Evolutionary conservation across 2,113 vertebrate species (phyloP), one percentile per base, ranked within the genome.

Genomic region (Hippocampus comes): DNA sequence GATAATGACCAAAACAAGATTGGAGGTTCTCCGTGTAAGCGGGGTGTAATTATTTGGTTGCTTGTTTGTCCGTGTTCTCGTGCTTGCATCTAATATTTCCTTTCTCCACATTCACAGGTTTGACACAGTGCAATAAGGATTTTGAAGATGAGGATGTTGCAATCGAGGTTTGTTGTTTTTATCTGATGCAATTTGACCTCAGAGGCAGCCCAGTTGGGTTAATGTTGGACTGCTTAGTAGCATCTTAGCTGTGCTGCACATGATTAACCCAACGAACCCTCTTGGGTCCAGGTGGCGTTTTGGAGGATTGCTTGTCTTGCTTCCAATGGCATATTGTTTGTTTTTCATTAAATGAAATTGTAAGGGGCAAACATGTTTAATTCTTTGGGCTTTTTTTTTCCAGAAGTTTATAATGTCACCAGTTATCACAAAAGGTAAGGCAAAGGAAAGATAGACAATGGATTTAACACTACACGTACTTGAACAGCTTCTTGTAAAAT

Each of bases 81-180:
- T 0, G 5, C 71, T 18, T 0, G 23, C 63, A 34, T 46, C 17
- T 46, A 14, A 1, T 41, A 21, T 14, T 61, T 63, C 46, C 2
- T 57, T 34, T 71, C 41, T 67, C 38, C 34, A n/a, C 42, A 42
- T 15, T n/a, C 6, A 11, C 80, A 76, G 87, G 43, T 82, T 92
- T 84, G 88, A 94, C 84, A 69, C 89, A 90, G 73, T 95, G 96
- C 82, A 98, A 94, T 83, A 94, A 96, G 48, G 94, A 97, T 85
- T 98, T 97, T 94, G 95, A 98, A 85, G 93, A 94, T 67, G 92
- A 93, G 18, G 84, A 86, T 25, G 89, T 88, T 48, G n/a, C 10
- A 18, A 82, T 78, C 9, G 76, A 86, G 89, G 91, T 92, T 68
- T 68, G 85, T 78, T 46, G 5, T 61, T 30, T 61, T 30, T 61